Base-by-base conservation (phyloP, 2,797 vertebrate species). In the Paedocypris micromegethes region DNA sequence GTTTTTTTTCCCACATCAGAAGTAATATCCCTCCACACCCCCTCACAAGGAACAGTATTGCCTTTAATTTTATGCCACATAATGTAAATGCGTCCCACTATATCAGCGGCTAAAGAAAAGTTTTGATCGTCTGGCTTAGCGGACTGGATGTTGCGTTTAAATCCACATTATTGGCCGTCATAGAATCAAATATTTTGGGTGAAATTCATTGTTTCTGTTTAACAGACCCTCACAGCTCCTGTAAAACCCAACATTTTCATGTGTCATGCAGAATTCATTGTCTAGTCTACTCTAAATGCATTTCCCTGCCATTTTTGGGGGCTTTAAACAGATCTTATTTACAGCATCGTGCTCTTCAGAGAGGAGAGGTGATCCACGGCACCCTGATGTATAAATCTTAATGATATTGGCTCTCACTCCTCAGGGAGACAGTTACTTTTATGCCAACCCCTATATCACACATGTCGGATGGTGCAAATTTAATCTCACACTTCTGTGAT, bases 371-470 rank as follows among this genome's bases (percentile, higher is more conserved):
- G 82, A 84, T 75, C 73, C 64, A 79, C 68, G 74, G 78, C 79
- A 80, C 73, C 75, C 73, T 55, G 72, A 79, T 83, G 80, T 84
- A 81, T 82, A 84, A 83, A 82, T 78, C 80, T 74, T 85, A 83
- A 87, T 83, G 77, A 85, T 83, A 83, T 77, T 83, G 78, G 73
- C 75, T 82, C 66, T 73, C 54, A 46, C 77, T 84, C 78, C 81
- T 81, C 79, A 69, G 74, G 73, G 76, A 75, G 77, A 73, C 77
- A 76, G 76, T 71, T 64, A 75, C 70, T 78, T 78, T 74, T 73
- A 82, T 83, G 75, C 76, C 75, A 82, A 73, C 73, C 81, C 82
- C 82, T 76, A 83, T 84, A 85, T 82, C 76, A 79, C 69, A 75
- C 72, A 70, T 75, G 69, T 75, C 77, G 73, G 83, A 80, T 72